These are phyloP conservation scores for Masnerella sp. DNA, from an alignment of 2,888 invertebrate genomes.

Conservation along the genomic window DNA sequence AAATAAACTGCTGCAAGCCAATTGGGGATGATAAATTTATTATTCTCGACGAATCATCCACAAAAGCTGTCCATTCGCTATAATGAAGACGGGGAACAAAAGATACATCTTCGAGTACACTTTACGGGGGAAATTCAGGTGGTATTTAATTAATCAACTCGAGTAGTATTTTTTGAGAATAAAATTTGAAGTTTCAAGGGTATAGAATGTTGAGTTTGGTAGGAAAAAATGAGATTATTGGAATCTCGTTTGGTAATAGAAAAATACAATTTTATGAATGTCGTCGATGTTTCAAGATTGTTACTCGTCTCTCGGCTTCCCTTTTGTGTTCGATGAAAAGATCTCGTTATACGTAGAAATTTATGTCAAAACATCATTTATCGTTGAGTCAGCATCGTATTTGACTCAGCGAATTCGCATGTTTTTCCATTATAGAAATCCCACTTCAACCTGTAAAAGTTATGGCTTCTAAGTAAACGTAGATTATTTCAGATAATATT, in stretches of 20 bases:
- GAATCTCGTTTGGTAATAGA: conserved; percentile 30
- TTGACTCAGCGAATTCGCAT: conserved; percentile 45
- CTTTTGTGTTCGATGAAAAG: conserved; percentile 44
- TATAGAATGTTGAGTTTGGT: no score
- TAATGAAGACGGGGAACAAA: conserved; percentile 16
- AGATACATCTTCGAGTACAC: conserved; percentile 15
- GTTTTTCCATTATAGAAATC: conserved; percentile 42
- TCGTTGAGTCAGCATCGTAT: conserved; percentile 43
- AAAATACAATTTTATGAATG: conserved; percentile 41
- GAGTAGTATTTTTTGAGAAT: no score
- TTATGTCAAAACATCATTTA: conserved; percentile 56
- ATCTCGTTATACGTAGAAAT: conserved; percentile 48
- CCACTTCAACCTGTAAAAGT: conserved; percentile 39
- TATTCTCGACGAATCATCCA: conserved; percentile 57
- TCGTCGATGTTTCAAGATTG: conserved; percentile 42
- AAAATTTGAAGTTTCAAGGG: no score
- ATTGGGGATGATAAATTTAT: conserved; percentile 66
- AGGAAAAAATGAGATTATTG: conserved; percentile 27
- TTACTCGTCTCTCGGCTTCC: conserved; percentile 38
- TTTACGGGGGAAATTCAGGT: conserved; percentile 5
- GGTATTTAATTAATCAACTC: no score
- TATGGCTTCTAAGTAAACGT: no score
- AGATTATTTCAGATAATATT: no score
- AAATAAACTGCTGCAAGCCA: conserved; percentile 70
- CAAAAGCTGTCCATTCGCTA: conserved; percentile 43